These are phyloP conservation scores for Nysson spinosus DNA, from an alignment of 2,888 invertebrate genomes.

Conservation along the genomic window DNA sequence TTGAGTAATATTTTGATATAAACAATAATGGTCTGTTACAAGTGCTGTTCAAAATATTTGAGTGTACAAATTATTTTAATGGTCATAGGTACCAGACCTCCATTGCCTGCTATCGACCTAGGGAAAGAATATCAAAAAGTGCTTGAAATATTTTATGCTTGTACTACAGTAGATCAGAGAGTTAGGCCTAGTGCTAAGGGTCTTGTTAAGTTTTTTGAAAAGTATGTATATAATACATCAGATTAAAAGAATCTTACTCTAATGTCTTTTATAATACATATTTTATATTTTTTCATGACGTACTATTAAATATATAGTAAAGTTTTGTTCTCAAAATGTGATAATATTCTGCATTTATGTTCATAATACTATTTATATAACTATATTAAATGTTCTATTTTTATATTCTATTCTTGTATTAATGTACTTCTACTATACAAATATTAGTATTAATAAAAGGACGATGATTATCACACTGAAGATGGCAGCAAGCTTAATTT, in stretches of 20 bases:
- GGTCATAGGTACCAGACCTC: conserved; percentile 83
- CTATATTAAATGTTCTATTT: conserved; percentile 4
- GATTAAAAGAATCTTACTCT: conserved; percentile 16
- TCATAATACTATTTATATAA: conserved; percentile 14
- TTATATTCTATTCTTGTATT: conserved; percentile 29
- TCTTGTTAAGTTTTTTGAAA: conserved; percentile 77
- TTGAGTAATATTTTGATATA: no score
- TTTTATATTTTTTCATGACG: neutral
- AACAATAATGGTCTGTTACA: no score
- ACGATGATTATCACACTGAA: conserved; percentile 67
- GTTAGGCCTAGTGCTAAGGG: conserved; percentile 82
- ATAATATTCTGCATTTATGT: conserved; percentile 2
- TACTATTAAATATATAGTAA: no score
- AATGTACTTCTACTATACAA: conserved; percentile 50
- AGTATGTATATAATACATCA: conserved; percentile 65
- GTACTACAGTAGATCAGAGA: conserved; percentile 82
- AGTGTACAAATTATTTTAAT: conserved; percentile 17
- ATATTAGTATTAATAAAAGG: conserved; percentile 68
- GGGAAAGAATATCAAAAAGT: conserved; percentile 82
- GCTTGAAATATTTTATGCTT: conserved; percentile 84
- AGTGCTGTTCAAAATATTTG: no score
- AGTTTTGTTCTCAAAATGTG: no score
- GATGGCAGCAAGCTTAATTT: conserved; percentile 72
- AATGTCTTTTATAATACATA: conserved; percentile 1
- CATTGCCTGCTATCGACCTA: conserved; percentile 82